Base-by-base conservation (phyloP, 92 coral and sea anemone species). In the Umimayanthus chanpuru region DNA sequence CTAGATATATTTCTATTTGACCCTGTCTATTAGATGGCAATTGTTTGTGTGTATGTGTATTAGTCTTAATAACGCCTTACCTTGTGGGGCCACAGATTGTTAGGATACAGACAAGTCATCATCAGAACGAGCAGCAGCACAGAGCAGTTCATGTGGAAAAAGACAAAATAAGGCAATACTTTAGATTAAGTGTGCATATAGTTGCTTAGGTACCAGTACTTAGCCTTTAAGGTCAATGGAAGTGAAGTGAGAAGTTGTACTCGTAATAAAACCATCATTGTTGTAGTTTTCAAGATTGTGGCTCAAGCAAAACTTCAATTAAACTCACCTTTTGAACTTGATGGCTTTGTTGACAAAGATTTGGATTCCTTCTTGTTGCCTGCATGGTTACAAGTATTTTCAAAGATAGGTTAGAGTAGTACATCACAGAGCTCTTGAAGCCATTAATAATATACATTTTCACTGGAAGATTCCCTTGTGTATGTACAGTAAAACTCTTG, bases 41-140 rank as follows among this genome's bases (percentile, higher is more conserved):
- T 55, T 83, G 78, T 26, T 9, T 66, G 68, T 16, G n/a, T 7
- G 41, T 70, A 15, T 16, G 0, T 44, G 76, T 50, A 47, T 71
- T 49, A 3, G 43, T 15, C 40, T 44, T 43, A 53, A 11, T 70
- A 83, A 83, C 87, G 65, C 87, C 87, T 83, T 83, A 83, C 87
- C 87, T 83, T 83, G 87, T 83, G 77, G 87, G 87, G 87, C 87
- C 87, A 80, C 77, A 83, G 87, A 28, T 70, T 83, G 79, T 16
- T 71, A 83, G 40, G 61, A 43, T 53, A 83, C 79, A 28, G 39
- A 18, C 72, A 80, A 30, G 49, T 67, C 20, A 23, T 26, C 32
- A 83, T 28, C n/a, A 49, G 64, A 47, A 72, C 43, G 16, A 58
- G 28, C 66, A 70, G 28, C 58, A 68, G 61, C 61, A 83, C 65